Evolutionary conservation across 1,140 invertebrate genomes (phyloP), one percentile per base, ranked within the genome.

Genomic region (Dolichoris vasculosae): DNA sequence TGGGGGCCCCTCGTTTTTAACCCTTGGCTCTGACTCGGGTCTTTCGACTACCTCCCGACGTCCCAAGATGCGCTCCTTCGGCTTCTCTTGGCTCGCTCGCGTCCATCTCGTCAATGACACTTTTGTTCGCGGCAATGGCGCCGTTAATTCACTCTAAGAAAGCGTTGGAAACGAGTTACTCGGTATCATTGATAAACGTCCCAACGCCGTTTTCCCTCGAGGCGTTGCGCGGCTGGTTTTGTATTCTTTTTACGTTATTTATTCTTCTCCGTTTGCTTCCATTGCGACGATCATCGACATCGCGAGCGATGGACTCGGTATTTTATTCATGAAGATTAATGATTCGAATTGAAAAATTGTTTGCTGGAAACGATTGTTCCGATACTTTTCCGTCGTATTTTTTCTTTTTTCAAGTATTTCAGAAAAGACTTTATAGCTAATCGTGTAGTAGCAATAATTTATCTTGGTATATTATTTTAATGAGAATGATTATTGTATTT

Each of bases 1-100:
- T 88, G 86, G 88, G 40, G 17, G 6, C 87, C 90, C 87, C 89
- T 92, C 90, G 89, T 91, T 92, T 90, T 89, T 89, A 88, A 88
- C 90, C 89, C 81, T 88, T 90, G 87, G 84, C 87, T 88, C 85
- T n/a, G n/a, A n/a, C n/a, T n/a, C n/a, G n/a, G n/a, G n/a, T n/a
- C 87, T 51, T 51, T 17, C 2, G 11, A 2, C 48, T 26, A 26
- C 4, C 7, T 26, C 55, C 0, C 55, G 55, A 3, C 1, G 20
- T 26, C 23, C 23, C 55, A 26, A 59, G 55, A 59, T 26, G 55
- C 55, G 23, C 9, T 59, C 23, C 55, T 59, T 4, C 1, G 9
- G 26, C 23, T 59, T 51, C 15, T 17, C 48, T 17, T 51, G 2
- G 9, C 64, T 32, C 32, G 20, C 67, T 40, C 38, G 17, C 40